Base-by-base conservation (phyloP, 2,888 invertebrate genomes). In the Listrodromus nycthemerus region DNA sequence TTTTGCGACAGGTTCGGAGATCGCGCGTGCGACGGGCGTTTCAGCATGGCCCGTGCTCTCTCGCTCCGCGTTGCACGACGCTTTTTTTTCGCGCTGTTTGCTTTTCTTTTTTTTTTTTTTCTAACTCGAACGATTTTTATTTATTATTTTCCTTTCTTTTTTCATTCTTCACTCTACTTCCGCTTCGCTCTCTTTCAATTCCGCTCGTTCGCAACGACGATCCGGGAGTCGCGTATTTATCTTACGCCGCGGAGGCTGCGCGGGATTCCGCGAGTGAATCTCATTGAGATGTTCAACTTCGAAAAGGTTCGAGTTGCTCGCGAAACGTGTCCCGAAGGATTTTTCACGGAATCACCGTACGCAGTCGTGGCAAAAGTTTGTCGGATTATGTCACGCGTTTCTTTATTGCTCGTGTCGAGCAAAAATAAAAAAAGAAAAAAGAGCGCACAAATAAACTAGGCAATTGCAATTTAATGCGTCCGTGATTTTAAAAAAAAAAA, bases 251-350 rank as follows among this genome's bases (percentile, higher is more conserved):
- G 0, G 55, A 76, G 55, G 67, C 21, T 69, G 52, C 41, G 50
- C 37, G 55, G 65, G 65, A 82, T 61, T 63, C 67, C 10, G 41
- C 50, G 61, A 19, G 69, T 80, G 80, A 84, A 85, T 86, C 85
- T 86, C 85, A 86, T 85, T 78, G 82, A 83, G 80, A 85, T 83
- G 82, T 85, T 80, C 58, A 83, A 77, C 76, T 50, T 48, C 10
- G 65, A 48, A 80, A 82, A 80, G 19, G 66, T 70, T 19, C 69
- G 24, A 75, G 69, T 30, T 75, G 65, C 76, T 82, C 63, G 48
- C 50, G 41, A 13, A 45, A 33, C 58, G 65, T 67, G 66, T 75
- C 80, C 66, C 71, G 41, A 65, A 75, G 74, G 76, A 50, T 67
- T 77, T 77, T 67, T 55, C 52, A 61, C 55, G 21, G 63, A 27